These are phyloP conservation scores for Drosophila melanosoma DNA, from an alignment of 2,888 invertebrate species.

Conservation along the genomic window DNA sequence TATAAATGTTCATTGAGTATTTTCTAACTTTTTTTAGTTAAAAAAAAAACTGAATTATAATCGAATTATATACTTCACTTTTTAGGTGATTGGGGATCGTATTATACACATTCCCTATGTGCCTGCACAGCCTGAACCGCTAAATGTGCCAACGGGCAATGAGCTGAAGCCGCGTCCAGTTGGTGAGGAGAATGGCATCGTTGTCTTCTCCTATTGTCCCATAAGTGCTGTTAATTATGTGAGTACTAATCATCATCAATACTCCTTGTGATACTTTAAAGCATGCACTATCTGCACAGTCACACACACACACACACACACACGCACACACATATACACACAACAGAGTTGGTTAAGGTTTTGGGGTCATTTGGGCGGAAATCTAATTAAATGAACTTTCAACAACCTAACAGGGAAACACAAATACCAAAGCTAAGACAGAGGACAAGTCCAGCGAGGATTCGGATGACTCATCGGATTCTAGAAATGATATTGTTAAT, in stretches of 20 bases:
- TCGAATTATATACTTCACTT: not conserved
- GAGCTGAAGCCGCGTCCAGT: constrained; percentile 94
- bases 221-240: constrained; percentile 95
- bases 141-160: constrained; percentile 91
- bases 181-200: constrained; percentile 93
- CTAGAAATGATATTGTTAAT: constrained; percentile 75
- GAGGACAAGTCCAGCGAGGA: constrained; percentile 81
- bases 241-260: constrained; percentile 83
- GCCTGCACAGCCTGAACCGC: constrained; percentile 91
- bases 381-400: constrained; percentile 27
- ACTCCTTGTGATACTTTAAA: not conserved
- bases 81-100: constrained; percentile 92
- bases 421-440: constrained; percentile 41
- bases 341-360: constrained; percentile 2
- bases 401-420: constrained; percentile 51
- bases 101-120: constrained; percentile 91
- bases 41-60: not conserved
- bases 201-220: constrained; percentile 93
- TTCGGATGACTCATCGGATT: constrained; percentile 83
- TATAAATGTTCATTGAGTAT: not conserved
- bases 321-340: not conserved
- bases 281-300: constrained; percentile 32
- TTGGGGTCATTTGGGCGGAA: not conserved
- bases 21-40: too few relatives aligned
- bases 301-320: not conserved